phyloP scores from a whole-genome alignment of 1,140 invertebrate species.

The Chlorops oryzae region DNA sequence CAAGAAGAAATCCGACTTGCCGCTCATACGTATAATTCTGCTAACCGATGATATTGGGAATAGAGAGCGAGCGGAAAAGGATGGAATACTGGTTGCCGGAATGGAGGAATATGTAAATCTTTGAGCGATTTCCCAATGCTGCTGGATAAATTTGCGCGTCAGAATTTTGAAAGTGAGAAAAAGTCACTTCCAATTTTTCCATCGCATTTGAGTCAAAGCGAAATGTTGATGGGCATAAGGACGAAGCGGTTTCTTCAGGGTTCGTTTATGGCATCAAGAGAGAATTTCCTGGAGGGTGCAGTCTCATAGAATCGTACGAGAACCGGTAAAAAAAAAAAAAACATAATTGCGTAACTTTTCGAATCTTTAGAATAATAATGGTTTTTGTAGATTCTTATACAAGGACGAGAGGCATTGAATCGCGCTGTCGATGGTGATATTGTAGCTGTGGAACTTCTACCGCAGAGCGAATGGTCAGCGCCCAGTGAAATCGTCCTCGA shows the following conservation, averaged over 20 bases:
- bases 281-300: conserved; percentile 93
- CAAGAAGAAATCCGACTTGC: conserved; percentile 33
- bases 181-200: conserved; percentile 70
- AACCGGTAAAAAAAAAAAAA: no score
- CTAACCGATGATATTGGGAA: conserved; percentile 84
- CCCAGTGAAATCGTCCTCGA: conserved; percentile 78
- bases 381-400: conserved; percentile 70
- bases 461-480: conserved; percentile 82
- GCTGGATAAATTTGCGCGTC: conserved; percentile 72
- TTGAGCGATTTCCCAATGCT: conserved; percentile 60
- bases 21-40: conserved; percentile 63
- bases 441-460: conserved; percentile 87
- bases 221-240: conserved; percentile 75
- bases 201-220: conserved; percentile 71
- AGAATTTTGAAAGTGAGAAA: conserved; percentile 57
- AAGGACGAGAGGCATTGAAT: conserved; percentile 84
- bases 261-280: conserved; percentile 72
- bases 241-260: conserved; percentile 76
- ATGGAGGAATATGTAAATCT: conserved; percentile 67
- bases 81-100: conserved; percentile 60
- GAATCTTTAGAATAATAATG: no score
- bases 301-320: conserved; percentile 73
- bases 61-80: conserved; percentile 61
- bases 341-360: no score
- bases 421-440: conserved; percentile 93